Evolutionary conservation across 2,113 vertebrate genomes (phyloP), one percentile per base, ranked within the genome.

Genomic region (Misgurnus mizolepis): DNA sequence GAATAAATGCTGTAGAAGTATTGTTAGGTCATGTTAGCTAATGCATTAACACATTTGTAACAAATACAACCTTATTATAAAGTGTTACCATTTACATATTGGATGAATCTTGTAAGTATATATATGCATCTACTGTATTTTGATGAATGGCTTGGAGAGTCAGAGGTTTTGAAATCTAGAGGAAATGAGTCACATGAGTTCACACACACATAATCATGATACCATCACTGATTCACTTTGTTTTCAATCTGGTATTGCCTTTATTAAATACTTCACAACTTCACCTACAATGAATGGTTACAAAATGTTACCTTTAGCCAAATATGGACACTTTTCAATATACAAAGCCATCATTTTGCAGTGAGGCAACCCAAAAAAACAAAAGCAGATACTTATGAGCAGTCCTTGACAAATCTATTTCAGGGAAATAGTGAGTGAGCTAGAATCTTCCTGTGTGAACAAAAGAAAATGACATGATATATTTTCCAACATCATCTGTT

Each of bases 241-340:
- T 58, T 85, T 88, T 90, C 85, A 82, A 90, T 88, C 81, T 86
- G 74, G 45, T 86, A 85, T 88, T 83, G 86, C 85, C 88, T 94
- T 94, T 93, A 93, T 93, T 92, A 91, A 92, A 92, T 90, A 93
- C 80, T 89, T 84, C 75, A 90, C 88, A 90, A 81, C 86, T 85
- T 91, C 88, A 88, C 88, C 89, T 88, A 92, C 86, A 90, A 87
- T 85, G 86, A 89, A 90, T 85, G 88, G 87, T 92, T 92, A 91
- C 90, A 93, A 93, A 92, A 93, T 85, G 78, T 83, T 83, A 85
- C 79, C 84, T 85, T 82, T 88, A 82, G 22, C 85, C 71, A 85
- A 88, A 83, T 76, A 82, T 80, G 85, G 84, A 85, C 82, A 88
- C 80, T 82, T 88, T 82, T 89, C 74, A 86, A 68, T 86, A 74